Conservation (phyloP, 1,140 invertebrate species). For the Danaus plexippus region DNA sequence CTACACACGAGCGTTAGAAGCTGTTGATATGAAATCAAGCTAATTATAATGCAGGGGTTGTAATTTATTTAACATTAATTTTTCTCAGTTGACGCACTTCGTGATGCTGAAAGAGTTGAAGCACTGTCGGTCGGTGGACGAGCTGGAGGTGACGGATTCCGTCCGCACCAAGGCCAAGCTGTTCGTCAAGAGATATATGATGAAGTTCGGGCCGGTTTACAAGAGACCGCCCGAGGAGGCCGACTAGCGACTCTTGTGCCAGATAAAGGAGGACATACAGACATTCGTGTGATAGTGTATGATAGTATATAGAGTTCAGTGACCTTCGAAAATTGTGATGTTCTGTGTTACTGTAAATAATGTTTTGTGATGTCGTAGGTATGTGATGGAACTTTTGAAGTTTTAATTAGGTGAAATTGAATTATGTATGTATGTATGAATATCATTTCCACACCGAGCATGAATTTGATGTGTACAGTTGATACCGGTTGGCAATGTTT, state of each 20-base stretch:
- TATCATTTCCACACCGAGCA: no score
- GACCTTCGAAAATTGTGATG: no score
- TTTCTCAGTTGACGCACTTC: slow-evolving; percentile 92
- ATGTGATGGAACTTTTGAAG: not conserved
- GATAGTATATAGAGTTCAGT: no score
- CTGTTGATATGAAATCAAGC: not conserved
- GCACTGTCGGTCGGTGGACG: slow-evolving; percentile 90
- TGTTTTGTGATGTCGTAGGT: no score
- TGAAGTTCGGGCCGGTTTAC: slow-evolving; percentile 86
- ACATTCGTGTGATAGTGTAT: slow-evolving; percentile 10
- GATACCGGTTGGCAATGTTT: no score
- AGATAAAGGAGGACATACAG: slow-evolving; percentile 22
- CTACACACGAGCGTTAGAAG: no score
- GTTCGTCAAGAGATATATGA: slow-evolving; percentile 97
- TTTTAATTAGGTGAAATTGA: no score
- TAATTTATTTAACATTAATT: slow-evolving; percentile 8
- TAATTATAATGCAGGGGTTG: not conserved
- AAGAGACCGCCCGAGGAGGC: slow-evolving; percentile 71
- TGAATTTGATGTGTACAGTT: no score
- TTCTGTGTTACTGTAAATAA: no score
- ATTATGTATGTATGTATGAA: no score
- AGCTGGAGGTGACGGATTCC: slow-evolving; percentile 91
- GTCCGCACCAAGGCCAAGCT: slow-evolving; percentile 95
- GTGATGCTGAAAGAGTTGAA: slow-evolving; percentile 97
- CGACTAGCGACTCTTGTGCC: slow-evolving; percentile 41